Evolutionary conservation across 2,113 vertebrate species (phyloP).

Genomic region (Mastomys natalensis): DNA sequence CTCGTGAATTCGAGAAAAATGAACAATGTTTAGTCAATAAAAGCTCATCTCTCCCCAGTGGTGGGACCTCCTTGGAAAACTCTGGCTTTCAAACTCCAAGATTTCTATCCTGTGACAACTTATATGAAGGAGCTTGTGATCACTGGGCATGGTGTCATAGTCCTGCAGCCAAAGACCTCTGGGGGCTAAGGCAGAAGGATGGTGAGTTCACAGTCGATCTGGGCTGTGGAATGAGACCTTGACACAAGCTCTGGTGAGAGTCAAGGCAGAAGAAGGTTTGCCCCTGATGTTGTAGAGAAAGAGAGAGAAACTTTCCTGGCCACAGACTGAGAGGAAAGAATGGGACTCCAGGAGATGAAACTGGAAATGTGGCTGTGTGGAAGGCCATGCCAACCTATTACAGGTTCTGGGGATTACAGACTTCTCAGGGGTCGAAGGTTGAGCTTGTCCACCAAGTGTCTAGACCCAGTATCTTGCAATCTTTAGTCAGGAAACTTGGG

Average conservation of each 20-base stretch:
- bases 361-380: background rate
- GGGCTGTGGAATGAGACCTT: too few species aligned
- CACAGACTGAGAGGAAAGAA: background rate
- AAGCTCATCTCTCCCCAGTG: background rate
- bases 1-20: slow-evolving; percentile 12
- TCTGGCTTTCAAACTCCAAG: slow-evolving; percentile 22
- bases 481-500: background rate
- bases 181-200: background rate
- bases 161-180: background rate
- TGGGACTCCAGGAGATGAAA: background rate
- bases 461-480: background rate
- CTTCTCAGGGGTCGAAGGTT: background rate
- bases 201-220: background rate
- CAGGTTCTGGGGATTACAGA: background rate
- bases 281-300: background rate
- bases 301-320: background rate
- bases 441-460: background rate
- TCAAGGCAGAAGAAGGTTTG: background rate
- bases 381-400: background rate
- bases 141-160: background rate
- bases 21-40: background rate
- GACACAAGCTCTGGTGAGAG: background rate
- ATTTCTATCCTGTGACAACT: background rate
- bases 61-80: background rate
- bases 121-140: background rate